Conservation (phyloP, 2,113 vertebrate genomes). For the Paratilapia polleni region DNA sequence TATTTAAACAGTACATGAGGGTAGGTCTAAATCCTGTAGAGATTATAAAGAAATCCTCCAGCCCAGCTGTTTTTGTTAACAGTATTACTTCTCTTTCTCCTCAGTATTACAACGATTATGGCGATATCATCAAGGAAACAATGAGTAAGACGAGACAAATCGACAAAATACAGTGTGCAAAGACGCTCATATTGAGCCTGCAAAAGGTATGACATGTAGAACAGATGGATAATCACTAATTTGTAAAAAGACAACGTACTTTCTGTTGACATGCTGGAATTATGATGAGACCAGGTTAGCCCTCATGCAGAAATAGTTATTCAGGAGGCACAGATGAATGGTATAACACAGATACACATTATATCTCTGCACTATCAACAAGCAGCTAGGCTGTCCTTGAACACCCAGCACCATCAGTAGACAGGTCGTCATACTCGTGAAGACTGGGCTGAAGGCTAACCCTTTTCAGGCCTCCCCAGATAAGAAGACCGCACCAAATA, state of each 20-base stretch:
- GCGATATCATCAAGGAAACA: conserved; percentile 98
- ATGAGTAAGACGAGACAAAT: conserved; percentile 98
- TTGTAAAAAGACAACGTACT: background rate
- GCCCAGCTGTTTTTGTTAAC: background rate
- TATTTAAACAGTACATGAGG: conserved; percentile 99
- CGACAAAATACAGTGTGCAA: conserved; percentile 97
- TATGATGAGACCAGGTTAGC: background rate
- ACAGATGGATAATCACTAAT: background rate
- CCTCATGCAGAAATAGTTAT: too few species aligned
- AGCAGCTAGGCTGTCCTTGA: background rate
- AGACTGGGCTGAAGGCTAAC: background rate
- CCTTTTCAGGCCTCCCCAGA: background rate
- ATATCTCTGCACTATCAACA: background rate
- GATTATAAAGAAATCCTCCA: background rate
- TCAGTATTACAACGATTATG: conserved; percentile 97
- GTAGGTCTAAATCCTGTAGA: conserved; percentile 72
- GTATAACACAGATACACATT: background rate
- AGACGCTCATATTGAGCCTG: conserved; percentile 95
- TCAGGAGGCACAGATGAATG: background rate
- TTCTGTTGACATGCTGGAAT: background rate
- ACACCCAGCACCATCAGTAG: background rate
- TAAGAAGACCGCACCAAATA: background rate
- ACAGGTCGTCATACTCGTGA: background rate
- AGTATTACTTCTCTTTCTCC: conserved; percentile 23
- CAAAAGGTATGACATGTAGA: conserved; percentile 87